phyloP scores from a whole-genome alignment of 2,888 invertebrate species.

The Lasioglossum lativentre region DNA sequence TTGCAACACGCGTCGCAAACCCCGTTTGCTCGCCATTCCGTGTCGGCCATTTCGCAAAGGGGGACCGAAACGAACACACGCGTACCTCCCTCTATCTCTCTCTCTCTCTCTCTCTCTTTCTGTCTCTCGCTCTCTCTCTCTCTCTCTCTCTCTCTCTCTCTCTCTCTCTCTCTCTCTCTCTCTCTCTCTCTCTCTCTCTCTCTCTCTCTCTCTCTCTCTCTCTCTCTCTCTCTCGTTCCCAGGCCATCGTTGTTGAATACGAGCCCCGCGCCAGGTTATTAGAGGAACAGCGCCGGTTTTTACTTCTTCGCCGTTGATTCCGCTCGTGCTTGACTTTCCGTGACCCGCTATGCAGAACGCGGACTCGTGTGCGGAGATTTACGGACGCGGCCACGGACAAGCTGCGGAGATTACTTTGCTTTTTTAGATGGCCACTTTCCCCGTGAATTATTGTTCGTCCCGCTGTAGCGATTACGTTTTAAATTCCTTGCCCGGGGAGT shows the following conservation, averaged over 20 bases:
- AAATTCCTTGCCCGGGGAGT: constrained; percentile 36
- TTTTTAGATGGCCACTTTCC: constrained; percentile 64
- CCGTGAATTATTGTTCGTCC: constrained; percentile 65
- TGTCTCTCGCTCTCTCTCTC: too few species aligned
- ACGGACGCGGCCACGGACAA: constrained; percentile 65
- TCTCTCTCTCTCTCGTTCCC: not conserved
- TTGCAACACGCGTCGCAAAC: constrained; percentile 56
- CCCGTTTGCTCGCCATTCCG: constrained; percentile 11
- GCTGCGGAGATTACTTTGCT: constrained; percentile 66
- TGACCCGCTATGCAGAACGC: constrained; percentile 66
- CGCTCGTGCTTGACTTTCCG: constrained; percentile 57
- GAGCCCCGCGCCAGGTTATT: constrained; percentile 56
- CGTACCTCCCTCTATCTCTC: not conserved
- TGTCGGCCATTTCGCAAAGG: constrained; percentile 6
- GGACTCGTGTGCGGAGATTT: constrained; percentile 61
- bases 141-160: not conserved
- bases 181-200: not conserved
- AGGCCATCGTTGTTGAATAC: constrained; percentile 45
- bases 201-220: not conserved
- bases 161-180: not conserved
- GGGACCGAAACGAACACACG: constrained; percentile 3
- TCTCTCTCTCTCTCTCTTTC: not conserved
- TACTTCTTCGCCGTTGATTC: constrained; percentile 65
- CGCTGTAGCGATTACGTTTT: constrained; percentile 55
- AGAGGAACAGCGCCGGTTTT: constrained; percentile 54